These are phyloP conservation scores for Choloepus didactylus DNA, from an alignment of 2,797 vertebrate species.

Conservation along the genomic window DNA sequence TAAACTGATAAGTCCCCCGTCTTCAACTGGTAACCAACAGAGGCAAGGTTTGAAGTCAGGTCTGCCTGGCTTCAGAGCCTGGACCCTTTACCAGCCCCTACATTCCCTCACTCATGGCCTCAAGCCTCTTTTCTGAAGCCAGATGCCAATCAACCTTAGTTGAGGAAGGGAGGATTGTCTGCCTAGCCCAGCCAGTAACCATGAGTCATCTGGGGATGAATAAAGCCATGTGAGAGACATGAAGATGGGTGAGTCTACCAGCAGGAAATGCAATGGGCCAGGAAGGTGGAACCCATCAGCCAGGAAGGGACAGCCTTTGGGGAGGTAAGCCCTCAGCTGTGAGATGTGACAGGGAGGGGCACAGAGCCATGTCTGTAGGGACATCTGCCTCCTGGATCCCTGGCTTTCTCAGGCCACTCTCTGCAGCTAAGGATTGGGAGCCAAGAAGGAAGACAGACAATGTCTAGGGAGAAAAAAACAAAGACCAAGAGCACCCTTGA, in stretches of 20 bases:
- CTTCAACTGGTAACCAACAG: not conserved
- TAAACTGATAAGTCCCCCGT: not conserved
- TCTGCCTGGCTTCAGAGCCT: not conserved
- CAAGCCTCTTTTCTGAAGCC: not conserved
- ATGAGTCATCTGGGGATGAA: not conserved
- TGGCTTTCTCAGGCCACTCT: no score
- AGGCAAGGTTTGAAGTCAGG: not conserved
- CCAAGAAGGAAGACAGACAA: not conserved
- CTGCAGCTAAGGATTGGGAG: not conserved
- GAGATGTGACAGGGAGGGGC: not conserved
- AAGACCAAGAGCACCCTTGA: not conserved
- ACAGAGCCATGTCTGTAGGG: no score
- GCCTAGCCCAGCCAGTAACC: not conserved
- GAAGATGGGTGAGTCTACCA: conserved; percentile 21
- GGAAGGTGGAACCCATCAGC: conserved; percentile 8
- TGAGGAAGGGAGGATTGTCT: not conserved
- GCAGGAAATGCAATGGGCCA: not conserved
- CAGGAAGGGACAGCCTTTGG: no score
- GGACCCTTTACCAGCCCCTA: not conserved
- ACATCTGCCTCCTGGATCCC: not conserved
- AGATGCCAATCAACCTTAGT: not conserved
- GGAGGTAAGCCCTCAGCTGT: not conserved
- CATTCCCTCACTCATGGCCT: not conserved
- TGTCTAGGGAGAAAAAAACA: not conserved
- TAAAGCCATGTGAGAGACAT: not conserved